Percentiles rank a stretch among this genome's conserved stretches.
Conservation (phyloP, 1,140 invertebrate genomes). For the Arctopsyche grandis region DNA sequence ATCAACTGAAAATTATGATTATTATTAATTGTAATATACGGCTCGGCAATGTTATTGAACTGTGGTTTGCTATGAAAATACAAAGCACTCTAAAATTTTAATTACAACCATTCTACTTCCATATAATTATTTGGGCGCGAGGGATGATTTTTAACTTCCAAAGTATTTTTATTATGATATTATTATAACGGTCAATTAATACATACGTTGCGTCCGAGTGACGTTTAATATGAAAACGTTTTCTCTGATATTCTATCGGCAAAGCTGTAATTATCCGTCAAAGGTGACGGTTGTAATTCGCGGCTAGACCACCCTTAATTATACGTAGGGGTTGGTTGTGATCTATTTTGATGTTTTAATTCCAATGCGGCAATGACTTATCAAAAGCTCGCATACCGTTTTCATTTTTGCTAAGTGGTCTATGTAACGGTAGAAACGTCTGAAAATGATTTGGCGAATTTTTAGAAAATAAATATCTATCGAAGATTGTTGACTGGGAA, state of each 20-base stretch:
- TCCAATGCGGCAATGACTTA: background rate
- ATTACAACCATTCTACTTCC: background rate
- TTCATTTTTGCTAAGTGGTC: constrained; percentile 35
- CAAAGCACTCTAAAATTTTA: background rate
- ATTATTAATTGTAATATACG: background rate
- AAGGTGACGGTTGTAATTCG: constrained; percentile 5
- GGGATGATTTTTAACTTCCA: constrained; percentile 1
- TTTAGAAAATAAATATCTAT: background rate
- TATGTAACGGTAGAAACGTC: constrained; percentile 16
- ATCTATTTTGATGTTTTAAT: constrained; percentile 38
- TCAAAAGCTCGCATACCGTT: constrained; percentile 14
- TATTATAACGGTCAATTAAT: constrained; percentile 17
- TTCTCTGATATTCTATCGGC: background rate
- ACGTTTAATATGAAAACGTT: constrained; percentile 3
- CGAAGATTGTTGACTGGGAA: background rate
- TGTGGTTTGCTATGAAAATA: background rate
- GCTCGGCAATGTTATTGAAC: constrained; percentile 22
- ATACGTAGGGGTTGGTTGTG: background rate
- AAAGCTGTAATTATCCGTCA: constrained; percentile 33
- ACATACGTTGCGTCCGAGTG: background rate
- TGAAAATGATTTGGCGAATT: constrained; percentile 33
- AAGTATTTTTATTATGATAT: background rate
- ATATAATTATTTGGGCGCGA: background rate
- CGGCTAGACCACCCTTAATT: constrained; percentile 8
- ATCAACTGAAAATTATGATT: background rate